Evolutionary conservation across 2,113 vertebrate genomes (phyloP).

Genomic region (Odobenus rosmarus): DNA sequence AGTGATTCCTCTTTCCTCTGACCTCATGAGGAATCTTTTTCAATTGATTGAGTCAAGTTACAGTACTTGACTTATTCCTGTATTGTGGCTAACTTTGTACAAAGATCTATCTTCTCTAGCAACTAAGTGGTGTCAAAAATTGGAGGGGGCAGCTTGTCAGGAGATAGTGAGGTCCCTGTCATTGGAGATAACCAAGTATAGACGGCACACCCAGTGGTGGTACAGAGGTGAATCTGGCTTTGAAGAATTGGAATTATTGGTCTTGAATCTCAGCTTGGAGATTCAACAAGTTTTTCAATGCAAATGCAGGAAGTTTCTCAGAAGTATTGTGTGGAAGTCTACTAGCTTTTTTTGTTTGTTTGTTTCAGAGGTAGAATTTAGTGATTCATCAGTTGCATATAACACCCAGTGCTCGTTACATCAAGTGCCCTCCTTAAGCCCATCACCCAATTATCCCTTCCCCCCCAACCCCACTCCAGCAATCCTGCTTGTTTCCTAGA

Average conservation of each 20-base stretch:
- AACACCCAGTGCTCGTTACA: not conserved
- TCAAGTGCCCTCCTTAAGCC: not conserved
- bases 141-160: not conserved
- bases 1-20: not conserved
- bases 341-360: not conserved
- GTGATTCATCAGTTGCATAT: not conserved
- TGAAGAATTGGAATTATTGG: not conserved
- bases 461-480: not conserved
- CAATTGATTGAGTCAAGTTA: constrained; percentile 37
- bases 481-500: not conserved
- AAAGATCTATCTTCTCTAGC: constrained; percentile 27
- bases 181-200: not conserved
- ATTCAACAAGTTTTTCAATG: not conserved
- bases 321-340: not conserved
- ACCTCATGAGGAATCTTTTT: constrained; percentile 33
- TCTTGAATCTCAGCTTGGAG: constrained; percentile 19
- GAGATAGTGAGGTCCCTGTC: not conserved
- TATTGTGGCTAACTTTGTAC: constrained; percentile 6
- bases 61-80: not conserved
- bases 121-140: not conserved
- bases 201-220: not conserved
- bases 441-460: not conserved
- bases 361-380: not conserved
- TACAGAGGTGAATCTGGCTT: not conserved
- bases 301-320: not conserved